These are phyloP conservation scores for Cygnus atratus DNA, from an alignment of 2,113 vertebrate species.

Conservation along the genomic window DNA sequence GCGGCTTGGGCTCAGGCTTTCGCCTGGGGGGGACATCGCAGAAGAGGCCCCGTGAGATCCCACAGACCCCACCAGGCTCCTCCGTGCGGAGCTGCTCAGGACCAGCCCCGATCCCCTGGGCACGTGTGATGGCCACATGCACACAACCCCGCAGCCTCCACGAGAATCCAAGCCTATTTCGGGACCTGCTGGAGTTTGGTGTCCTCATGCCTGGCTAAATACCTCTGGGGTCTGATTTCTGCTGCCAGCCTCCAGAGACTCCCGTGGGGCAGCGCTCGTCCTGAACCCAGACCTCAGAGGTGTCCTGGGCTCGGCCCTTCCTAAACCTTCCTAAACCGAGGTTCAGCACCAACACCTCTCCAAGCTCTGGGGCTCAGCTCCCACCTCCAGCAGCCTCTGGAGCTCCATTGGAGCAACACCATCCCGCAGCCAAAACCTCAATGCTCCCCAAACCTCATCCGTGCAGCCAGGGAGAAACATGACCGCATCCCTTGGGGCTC, in stretches of 20 bases:
- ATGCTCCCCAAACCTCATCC: background rate
- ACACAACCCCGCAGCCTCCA: background rate
- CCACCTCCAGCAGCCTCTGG: background rate
- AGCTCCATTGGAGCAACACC: background rate
- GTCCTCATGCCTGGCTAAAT: background rate
- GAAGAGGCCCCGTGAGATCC: background rate
- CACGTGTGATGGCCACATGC: background rate
- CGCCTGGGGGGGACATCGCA: constrained; percentile 42
- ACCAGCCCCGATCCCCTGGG: background rate
- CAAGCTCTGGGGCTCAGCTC: background rate
- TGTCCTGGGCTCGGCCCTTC: background rate
- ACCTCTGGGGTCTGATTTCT: background rate
- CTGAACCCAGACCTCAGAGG: background rate
- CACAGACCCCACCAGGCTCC: background rate
- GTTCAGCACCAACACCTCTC: background rate
- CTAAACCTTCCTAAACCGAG: no score
- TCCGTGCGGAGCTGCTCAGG: background rate
- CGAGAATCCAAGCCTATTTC: background rate
- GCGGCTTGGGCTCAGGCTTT: constrained; percentile 68
- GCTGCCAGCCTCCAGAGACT: background rate
- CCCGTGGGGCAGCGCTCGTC: background rate
- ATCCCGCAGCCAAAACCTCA: background rate
- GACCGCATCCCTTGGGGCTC: background rate
- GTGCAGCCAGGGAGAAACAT: background rate
- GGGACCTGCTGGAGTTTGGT: background rate